phyloP scores from a whole-genome alignment of 2,113 vertebrate species.

The Tringa solitaria region DNA sequence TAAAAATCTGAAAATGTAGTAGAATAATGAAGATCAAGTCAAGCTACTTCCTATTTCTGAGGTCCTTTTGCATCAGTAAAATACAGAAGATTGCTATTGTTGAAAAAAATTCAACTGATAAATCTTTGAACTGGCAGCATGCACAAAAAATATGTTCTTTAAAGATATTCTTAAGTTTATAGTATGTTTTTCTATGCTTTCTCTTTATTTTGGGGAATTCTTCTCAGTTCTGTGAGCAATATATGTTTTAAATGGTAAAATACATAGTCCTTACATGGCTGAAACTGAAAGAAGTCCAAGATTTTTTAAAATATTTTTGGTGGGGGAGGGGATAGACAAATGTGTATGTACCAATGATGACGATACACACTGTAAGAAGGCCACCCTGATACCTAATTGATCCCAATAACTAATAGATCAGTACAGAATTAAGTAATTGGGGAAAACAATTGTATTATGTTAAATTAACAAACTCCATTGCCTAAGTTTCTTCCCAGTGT shows the following conservation, averaged over 20 bases:
- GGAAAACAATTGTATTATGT: background rate
- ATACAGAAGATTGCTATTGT: background rate
- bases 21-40: background rate
- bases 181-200: background rate
- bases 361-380: background rate
- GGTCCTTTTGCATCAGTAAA: background rate
- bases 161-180: background rate
- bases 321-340: background rate
- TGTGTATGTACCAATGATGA: background rate
- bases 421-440: background rate
- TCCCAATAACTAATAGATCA: background rate
- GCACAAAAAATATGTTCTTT: background rate
- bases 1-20: background rate
- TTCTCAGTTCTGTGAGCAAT: background rate
- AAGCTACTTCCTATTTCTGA: background rate
- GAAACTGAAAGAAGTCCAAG: background rate
- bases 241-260: background rate
- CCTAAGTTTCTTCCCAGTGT: background rate
- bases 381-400: background rate
- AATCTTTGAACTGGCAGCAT: background rate
- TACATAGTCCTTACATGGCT: background rate
- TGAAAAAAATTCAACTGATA: background rate
- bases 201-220: background rate
- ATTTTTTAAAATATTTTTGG: background rate
- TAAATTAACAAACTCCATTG: background rate